Conservation (phyloP, 2,888 invertebrate species). For the Priocnemis perturbator region DNA sequence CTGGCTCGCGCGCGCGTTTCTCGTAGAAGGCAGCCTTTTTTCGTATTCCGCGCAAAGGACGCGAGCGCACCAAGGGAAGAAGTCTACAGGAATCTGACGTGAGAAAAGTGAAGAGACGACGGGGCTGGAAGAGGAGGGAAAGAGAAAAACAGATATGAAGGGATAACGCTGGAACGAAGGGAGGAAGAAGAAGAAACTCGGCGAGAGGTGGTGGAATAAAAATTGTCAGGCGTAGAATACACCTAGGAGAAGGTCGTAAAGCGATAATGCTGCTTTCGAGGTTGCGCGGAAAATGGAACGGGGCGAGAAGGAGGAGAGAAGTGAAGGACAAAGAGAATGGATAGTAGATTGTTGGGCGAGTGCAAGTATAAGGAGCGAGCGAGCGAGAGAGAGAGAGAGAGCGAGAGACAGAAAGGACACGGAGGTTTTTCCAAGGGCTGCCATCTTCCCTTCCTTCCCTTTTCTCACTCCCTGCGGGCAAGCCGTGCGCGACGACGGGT, state of each 20-base stretch:
- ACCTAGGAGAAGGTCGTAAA: constrained; percentile 19
- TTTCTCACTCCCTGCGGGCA: too few species aligned
- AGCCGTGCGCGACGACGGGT: too few species aligned
- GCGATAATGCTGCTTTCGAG: constrained; percentile 12
- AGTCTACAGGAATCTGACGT: constrained; percentile 23
- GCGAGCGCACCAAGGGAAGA: constrained; percentile 14
- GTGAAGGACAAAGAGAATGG: too few species aligned
- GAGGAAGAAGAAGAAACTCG: constrained; percentile 8
- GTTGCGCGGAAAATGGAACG: constrained; percentile 2
- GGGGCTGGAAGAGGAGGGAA: not conserved
- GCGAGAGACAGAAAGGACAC: not conserved
- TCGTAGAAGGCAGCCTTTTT: too few species aligned
- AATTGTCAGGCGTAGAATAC: constrained; percentile 27
- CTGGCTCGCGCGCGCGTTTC: too few species aligned
- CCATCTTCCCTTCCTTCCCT: too few species aligned
- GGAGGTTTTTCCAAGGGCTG: too few species aligned
- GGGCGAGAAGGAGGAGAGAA: not conserved
- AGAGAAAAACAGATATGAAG: not conserved
- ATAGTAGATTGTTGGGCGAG: too few species aligned
- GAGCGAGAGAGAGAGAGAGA: constrained; percentile 5
- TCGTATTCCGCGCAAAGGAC: not conserved
- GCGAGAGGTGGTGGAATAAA: constrained; percentile 30
- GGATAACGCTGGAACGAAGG: not conserved
- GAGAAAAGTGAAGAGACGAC: constrained; percentile 3
- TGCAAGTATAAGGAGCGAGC: not conserved